Conservation (phyloP, 1,140 invertebrate genomes). For the Danaus plexippus region DNA sequence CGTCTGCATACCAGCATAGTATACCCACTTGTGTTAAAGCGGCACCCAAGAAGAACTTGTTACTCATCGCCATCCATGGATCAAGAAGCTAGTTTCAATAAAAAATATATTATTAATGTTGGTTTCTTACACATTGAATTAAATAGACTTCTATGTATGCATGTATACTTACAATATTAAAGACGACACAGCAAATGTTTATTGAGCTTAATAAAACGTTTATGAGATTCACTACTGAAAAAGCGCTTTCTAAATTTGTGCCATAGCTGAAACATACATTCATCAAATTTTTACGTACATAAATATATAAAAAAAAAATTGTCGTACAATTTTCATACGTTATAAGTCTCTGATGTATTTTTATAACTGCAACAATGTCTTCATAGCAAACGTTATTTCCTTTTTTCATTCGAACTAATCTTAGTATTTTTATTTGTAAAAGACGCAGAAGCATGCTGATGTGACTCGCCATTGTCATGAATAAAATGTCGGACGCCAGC, state of each 20-base stretch:
- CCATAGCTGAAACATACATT: constrained; percentile 41
- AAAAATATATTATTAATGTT: constrained; percentile 2
- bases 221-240: constrained; percentile 50
- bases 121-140: too few relatives aligned
- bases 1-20: constrained; percentile 58
- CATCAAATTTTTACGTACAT: constrained; percentile 1
- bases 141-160: not conserved
- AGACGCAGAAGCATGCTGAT: constrained; percentile 54
- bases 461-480: constrained; percentile 58
- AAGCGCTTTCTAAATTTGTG: constrained; percentile 51
- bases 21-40: constrained; percentile 56
- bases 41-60: constrained; percentile 52
- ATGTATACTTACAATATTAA: constrained; percentile 47
- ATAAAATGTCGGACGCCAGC: constrained; percentile 52
- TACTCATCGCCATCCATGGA: constrained; percentile 53
- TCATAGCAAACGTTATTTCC: constrained; percentile 25
- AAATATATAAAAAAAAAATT: not conserved
- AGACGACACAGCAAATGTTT: constrained; percentile 56
- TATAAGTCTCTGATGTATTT: constrained; percentile 55
- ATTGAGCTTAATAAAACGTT: constrained; percentile 55
- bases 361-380: constrained; percentile 40
- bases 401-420: constrained; percentile 18
- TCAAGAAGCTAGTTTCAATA: constrained; percentile 39
- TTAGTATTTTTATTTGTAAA: constrained; percentile 44
- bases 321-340: constrained; percentile 26